Base-by-base conservation (phyloP, 2,797 vertebrate genomes). In the Epinephelus awoara region DNA sequence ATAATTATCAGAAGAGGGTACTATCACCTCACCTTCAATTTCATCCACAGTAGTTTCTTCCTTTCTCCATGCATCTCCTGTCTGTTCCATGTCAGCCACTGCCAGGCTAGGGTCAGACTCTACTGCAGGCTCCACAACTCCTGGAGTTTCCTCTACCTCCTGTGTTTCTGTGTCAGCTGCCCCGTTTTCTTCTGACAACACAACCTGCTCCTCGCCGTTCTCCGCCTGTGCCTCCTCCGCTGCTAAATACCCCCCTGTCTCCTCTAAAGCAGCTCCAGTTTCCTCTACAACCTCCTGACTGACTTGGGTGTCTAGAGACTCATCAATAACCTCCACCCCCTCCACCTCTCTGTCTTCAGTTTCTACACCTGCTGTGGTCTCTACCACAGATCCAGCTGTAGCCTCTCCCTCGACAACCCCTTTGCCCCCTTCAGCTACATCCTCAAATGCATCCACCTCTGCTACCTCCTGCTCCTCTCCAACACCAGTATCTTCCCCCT, bases 131-230 rank as follows among this genome's bases (percentile, higher is more conserved):
- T 86, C 77, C 49, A 75, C 75, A 57, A 64, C 77, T 67, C 21
- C 56, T 66, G 38, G 64, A 64, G 72, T 72, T 74, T 83, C 67
- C 55, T 75, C 82, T 55, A n/a, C 55, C 47, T 80, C 75, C 65
- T 73, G 62, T 79, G 71, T 70, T 62, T 82, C 72, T 72, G n/a
- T 55, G 67, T 82, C 82, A 72, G 50, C 55, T 54, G 56, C 63
- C 46, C 14, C 73, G 21, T 84, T 84, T 75, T 72, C 77, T 71
- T 86, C 81, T 17, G 51, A 82, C 29, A 81, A 18, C 42, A 51
- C 62, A 55, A 27, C 68, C 51, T 85, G 76, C 63, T 75, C 61
- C 38, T 72, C 21, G 11, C 29, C 58, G 29, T 69, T 67, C 65
- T 74, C 81, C 46, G 23, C 49, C 17, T 21, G 42, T 59, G 25